Conservation (phyloP, 92 coral and sea anemone genomes). For the Zoanthus sansibaricus region DNA sequence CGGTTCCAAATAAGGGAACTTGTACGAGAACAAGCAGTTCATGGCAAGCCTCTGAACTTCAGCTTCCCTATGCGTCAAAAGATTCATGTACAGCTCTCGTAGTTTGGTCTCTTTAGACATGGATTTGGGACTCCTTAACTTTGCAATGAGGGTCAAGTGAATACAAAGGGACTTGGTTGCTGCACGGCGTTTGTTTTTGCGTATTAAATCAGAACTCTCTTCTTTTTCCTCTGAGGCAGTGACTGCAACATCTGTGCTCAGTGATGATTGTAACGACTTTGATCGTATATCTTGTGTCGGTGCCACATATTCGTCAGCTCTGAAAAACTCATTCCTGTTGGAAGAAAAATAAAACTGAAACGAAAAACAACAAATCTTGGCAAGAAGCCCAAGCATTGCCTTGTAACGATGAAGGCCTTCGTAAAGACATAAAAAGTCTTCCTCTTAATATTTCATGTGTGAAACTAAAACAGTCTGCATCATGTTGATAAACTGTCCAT, state of each 20-base stretch:
- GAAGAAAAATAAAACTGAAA: neutral
- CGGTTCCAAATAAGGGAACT: slow-evolving; percentile 82
- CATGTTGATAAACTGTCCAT: no score
- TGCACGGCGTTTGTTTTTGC: slow-evolving; percentile 69
- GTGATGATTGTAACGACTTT: neutral
- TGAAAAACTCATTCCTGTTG: slow-evolving; percentile 75
- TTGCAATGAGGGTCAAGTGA: slow-evolving; percentile 77
- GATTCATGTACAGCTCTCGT: slow-evolving; percentile 65
- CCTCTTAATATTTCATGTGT: no score
- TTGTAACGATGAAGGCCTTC: no score
- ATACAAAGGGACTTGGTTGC: slow-evolving; percentile 84
- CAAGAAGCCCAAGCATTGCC: no score
- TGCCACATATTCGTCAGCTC: slow-evolving; percentile 73
- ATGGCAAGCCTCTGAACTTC: slow-evolving; percentile 92
- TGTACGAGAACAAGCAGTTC: slow-evolving; percentile 86
- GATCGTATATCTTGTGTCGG: slow-evolving; percentile 82
- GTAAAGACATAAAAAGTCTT: no score
- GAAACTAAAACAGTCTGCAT: no score
- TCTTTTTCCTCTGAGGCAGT: slow-evolving; percentile 23
- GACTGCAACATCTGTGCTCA: slow-evolving; percentile 3
- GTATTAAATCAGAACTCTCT: slow-evolving; percentile 26
- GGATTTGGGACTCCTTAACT: slow-evolving; percentile 85
- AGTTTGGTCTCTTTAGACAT: slow-evolving; percentile 81
- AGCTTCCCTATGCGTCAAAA: slow-evolving; percentile 82
- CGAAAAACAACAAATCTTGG: neutral